These are phyloP conservation scores for Ammodytes marinus DNA, from an alignment of 2,113 vertebrate species.

Conservation along the genomic window DNA sequence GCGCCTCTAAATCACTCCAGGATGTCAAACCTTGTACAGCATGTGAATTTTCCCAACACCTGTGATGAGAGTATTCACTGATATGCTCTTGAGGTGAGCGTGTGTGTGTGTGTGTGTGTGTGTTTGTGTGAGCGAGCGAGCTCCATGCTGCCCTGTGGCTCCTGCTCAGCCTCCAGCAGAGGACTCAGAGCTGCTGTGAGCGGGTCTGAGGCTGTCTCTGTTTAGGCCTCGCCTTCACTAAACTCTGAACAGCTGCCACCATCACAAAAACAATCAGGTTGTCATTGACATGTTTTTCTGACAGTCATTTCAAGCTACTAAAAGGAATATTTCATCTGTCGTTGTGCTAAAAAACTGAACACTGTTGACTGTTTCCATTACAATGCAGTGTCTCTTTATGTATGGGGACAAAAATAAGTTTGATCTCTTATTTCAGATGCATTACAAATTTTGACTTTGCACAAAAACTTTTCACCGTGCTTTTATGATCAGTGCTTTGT, in stretches of 20 bases:
- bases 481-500: neutral
- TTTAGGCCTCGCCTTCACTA: conserved; percentile 22
- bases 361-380: neutral
- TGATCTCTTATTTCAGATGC: neutral
- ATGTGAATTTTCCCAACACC: conserved; percentile 46
- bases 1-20: neutral
- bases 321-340: neutral
- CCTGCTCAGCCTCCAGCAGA: conserved; percentile 67
- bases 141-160: conserved; percentile 80
- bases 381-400: neutral
- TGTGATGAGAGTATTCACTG: neutral
- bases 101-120: neutral
- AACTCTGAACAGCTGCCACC: conserved; percentile 37
- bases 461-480: neutral
- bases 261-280: conserved; percentile 17
- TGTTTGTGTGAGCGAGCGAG: conserved; percentile 19
- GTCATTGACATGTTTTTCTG: conserved; percentile 5
- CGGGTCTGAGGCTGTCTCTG: conserved; percentile 23
- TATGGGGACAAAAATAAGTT: neutral
- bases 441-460: neutral
- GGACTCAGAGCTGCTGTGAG: conserved; percentile 31
- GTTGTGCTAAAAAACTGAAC: neutral
- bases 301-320: conserved; percentile 4
- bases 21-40: conserved; percentile 50
- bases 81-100: no score